Base-by-base conservation (phyloP, 2,888 invertebrate genomes). In the Melinopterus prodromus region DNA sequence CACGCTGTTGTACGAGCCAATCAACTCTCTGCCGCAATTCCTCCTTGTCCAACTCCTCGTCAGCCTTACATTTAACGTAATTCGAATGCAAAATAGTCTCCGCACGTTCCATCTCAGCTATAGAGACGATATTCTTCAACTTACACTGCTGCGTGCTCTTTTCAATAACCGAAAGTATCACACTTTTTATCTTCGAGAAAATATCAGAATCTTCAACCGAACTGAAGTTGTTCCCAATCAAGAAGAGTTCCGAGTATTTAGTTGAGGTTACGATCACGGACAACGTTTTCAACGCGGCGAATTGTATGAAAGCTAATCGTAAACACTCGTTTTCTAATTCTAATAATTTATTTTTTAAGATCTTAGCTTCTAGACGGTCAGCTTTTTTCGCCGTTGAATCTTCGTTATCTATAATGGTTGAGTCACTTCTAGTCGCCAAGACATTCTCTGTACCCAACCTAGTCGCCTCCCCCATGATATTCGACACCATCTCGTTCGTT, bases 271-370 rank as follows among this genome's bases (percentile, higher is more conserved):
- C 85, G 38, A 93, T 88, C 4, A 90, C 87, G 78, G 90, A 89
- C 15, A 93, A 86, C 4, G 91, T 88, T 85, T 93, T 92, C 81
- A 93, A 86, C 2, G 93, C 92, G 3, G 91, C 89, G 82, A 92
- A 90, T 85, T 92, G 92, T 53, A 93, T 84, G 82, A 90, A 90
- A 0, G 91, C 89, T 80, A 92, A 85, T 81, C 90, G 89, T n/a
- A 92, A 84, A 78, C 88, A 88, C 36, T 89, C 86, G 9, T 89
- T 86, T 85, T 92, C 92, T 78, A 89, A 84, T 72, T 89, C 87
- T 36, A 91, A 85, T 70, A 90, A 85, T 80, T 90, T 90, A 26
- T 87, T 84, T 82, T 90, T 87, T 6, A 89, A 80, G 16, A 85
- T 81, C 78, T 85, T 86, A 2, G 85, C 83, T 78, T 88, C 87